These are phyloP conservation scores for Drosophila tropicalis DNA, from an alignment of 1,140 invertebrate genomes.

Conservation along the genomic window DNA sequence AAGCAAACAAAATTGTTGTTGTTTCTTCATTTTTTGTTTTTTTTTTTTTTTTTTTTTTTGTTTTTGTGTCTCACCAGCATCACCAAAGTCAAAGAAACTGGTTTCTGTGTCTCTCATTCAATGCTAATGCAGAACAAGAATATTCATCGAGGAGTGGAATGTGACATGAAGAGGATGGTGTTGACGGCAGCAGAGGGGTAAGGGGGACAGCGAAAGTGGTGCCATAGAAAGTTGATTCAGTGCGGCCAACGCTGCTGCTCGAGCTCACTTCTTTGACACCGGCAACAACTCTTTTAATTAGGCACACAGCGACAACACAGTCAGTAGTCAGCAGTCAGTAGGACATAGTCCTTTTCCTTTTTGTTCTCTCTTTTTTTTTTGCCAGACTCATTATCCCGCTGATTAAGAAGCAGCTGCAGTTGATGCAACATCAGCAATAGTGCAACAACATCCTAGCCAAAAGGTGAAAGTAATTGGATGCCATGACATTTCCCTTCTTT, in stretches of 20 bases:
- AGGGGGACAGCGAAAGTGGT: conserved; percentile 71
- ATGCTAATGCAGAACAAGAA: conserved; percentile 73
- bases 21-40: conserved; percentile 49
- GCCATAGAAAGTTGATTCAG: conserved; percentile 72
- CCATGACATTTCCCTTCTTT: not conserved
- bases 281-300: conserved; percentile 67
- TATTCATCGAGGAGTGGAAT: conserved; percentile 35
- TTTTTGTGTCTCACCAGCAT: conserved; percentile 47
- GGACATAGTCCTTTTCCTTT: conserved; percentile 6
- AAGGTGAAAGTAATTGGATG: conserved; percentile 1
- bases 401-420: conserved; percentile 38
- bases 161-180: conserved; percentile 27
- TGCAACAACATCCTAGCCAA: not conserved
- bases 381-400: conserved; percentile 43
- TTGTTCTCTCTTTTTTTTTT: not conserved
- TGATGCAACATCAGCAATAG: not conserved
- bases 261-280: not conserved
- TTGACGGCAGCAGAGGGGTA: not conserved
- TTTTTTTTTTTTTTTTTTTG: conserved; percentile 41
- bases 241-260: not conserved
- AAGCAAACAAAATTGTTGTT: conserved; percentile 42
- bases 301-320: conserved; percentile 9
- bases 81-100: conserved; percentile 42
- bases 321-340: not conserved
- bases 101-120: conserved; percentile 36